Base-by-base conservation (phyloP, 35 echinoderm and acorn worm genomes). In the Ophiothrix spiculata region DNA sequence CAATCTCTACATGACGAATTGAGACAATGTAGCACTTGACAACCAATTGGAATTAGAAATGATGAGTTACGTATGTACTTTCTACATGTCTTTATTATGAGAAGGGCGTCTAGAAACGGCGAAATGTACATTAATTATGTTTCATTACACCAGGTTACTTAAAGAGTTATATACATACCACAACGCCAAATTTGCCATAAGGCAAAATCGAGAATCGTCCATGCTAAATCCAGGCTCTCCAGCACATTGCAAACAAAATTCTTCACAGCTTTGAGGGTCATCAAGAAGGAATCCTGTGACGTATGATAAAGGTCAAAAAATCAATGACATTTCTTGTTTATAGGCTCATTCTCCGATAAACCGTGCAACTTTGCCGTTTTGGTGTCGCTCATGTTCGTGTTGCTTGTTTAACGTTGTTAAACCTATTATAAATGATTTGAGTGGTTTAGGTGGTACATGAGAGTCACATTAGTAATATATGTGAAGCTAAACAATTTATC, bases 271-370 rank as follows among this genome's bases (percentile, higher is more conserved):
- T 1, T 99, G 56, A 81, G 91, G 86, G 16, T 54, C 74, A 64
- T 94, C 96, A n/a, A 99, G 33, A n/a, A 80, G 39, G 36, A 92
- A 78, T 32, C 90, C 94, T 97, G 39, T 1, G 33, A 6, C 31
- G 1, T 29, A 90, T 84, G 28, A 56, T 37, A 40, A 60, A 14
- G 6, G 13, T 76, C 38, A 10, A 0, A 13, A 36, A 11, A 64
- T 12, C 34, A 29, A 83, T 80, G 33, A 21, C 69, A 28, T 31
- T 32, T 35, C 31, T 33, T 4, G 14, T 28, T 36, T 31, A 80
- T 13, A 21, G 4, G 13, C 21, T 14, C 3, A 32, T 78, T 28
- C 12, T 13, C 38, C 34, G 32, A 4, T 49, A 29, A 38, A 4
- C 79, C 74, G 37, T 29, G 23, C 6, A 19, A 6, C 42, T 49